A percentile compares a stretch with the other conserved stretches of the same genome.
Evolutionary conservation across 2,797 vertebrate species (phyloP).

Genomic region (Tenualosa thibaudeaui): DNA sequence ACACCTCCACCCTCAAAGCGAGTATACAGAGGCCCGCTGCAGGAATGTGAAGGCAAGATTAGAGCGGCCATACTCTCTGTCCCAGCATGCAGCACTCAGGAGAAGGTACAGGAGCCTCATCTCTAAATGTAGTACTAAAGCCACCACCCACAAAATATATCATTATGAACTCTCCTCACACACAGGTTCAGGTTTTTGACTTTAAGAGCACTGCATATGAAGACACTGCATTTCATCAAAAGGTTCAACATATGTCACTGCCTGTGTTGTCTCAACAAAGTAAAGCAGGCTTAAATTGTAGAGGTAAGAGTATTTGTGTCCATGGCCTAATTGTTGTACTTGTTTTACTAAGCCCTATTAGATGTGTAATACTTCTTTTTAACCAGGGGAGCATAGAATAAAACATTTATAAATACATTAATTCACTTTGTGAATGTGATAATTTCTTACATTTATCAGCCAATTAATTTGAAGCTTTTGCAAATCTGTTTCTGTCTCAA

Average conservation of each 20-base stretch:
- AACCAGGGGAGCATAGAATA: neutral
- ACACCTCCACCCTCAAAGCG: slow-evolving; percentile 64
- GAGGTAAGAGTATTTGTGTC: neutral
- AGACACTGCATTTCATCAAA: neutral
- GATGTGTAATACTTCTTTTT: neutral
- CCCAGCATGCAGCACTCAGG: slow-evolving; percentile 46
- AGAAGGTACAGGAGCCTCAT: slow-evolving; percentile 56
- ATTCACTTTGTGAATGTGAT: neutral
- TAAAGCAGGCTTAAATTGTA: neutral
- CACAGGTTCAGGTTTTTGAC: slow-evolving; percentile 2
- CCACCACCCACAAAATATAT: neutral
- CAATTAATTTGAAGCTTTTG: neutral
- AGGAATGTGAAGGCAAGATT: slow-evolving; percentile 64
- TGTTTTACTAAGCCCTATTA: neutral
- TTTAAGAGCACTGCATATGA: neutral
- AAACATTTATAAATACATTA: too few relatives aligned
- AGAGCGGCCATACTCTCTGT: slow-evolving; percentile 53
- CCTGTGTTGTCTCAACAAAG: neutral
- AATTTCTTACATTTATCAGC: neutral
- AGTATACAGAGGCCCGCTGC: slow-evolving; percentile 54
- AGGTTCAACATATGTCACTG: neutral
- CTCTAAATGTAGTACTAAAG: neutral
- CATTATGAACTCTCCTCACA: neutral
- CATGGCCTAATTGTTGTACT: neutral
- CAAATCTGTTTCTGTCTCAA: neutral